Base-by-base conservation (phyloP, 2,797 vertebrate genomes). In the Leptoclinus maculatus region DNA sequence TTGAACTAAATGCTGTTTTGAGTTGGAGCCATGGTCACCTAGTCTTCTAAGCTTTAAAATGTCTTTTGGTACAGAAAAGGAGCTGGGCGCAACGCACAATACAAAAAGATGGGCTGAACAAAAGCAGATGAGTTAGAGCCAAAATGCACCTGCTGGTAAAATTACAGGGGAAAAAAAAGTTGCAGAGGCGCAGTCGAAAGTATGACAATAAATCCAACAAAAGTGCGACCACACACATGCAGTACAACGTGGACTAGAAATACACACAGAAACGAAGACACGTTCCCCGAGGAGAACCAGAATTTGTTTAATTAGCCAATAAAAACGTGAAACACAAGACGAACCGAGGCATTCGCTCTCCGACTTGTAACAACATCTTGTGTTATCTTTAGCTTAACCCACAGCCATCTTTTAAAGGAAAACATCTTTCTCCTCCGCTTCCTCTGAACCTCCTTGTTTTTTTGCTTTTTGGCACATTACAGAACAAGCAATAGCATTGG, bases 371-470 rank as follows among this genome's bases (percentile, higher is more conserved):
- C 54, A 71, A 69, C 71, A 82, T 76, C 25, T 39, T 12, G 54
- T 85, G 32, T 85, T 58, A 79, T 83, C 76, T 81, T 70, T 53
- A 90, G 45, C 62, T 74, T 84, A 78, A 89, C 76, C 87, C 73
- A 87, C 83, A 90, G 81, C 85, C 70, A 80, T 83, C 71, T 80
- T 83, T 79, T 79, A 27, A 88, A 87, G 66, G 51, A 83, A 89
- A 81, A 87, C 72, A 80, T 78, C 70, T 62, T 68, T 79, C 53
- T 78, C 65, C 70, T 73, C 25, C 34, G 71, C 34, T 87, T 78
- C 83, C 65, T 71, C 77, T 79, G 76, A 88, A 75, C 71, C 45
- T 82, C 70, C 57, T 66, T 73, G 57, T 84, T 36, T 19, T 19
- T 90, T 85, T 82, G 66, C 79, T 80, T 88, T 88, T 85, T 86